These are phyloP conservation scores for Takifugu flavidus DNA, from an alignment of 2,113 vertebrate species.

Conservation along the genomic window DNA sequence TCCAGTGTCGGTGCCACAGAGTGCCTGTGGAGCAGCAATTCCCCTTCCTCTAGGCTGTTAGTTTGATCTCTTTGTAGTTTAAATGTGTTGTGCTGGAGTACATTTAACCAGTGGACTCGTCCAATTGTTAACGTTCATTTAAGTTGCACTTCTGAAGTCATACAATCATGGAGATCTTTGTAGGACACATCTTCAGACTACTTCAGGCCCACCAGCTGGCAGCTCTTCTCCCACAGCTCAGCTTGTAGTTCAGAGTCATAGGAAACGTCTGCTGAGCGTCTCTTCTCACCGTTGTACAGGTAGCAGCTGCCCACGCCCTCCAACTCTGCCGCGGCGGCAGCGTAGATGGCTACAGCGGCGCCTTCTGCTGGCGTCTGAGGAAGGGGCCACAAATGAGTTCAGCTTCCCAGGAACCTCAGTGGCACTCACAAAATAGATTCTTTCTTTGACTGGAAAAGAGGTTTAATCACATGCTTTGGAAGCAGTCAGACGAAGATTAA, in stretches of 20 bases:
- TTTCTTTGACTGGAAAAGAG: too few species aligned
- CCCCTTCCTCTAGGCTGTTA: too few species aligned
- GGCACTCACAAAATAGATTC: too few species aligned
- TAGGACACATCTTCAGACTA: not conserved
- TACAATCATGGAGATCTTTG: not conserved
- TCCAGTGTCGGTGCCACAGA: too few species aligned
- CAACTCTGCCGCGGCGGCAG: conserved; percentile 74
- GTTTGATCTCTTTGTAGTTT: too few species aligned
- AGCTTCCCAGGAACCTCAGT: not conserved
- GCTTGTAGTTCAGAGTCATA: conserved; percentile 79
- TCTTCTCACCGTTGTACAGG: conserved; percentile 82
- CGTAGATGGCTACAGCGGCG: conserved; percentile 78
- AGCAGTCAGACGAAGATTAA: too few species aligned
- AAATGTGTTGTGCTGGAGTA: too few species aligned
- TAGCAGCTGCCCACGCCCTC: conserved; percentile 85
- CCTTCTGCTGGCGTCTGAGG: conserved; percentile 85
- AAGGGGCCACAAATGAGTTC: not conserved
- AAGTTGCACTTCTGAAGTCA: too few species aligned
- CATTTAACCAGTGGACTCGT: too few species aligned
- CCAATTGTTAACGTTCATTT: too few species aligned
- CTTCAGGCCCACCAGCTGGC: conserved; percentile 75
- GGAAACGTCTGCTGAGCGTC: conserved; percentile 65
- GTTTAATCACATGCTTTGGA: too few species aligned
- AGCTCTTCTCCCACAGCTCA: conserved; percentile 83
- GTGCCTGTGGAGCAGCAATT: too few species aligned